A percentile compares a stretch with the other conserved stretches of the same genome.
These are phyloP conservation scores for Mastomys coucha DNA, from an alignment of 2,113 vertebrate genomes.

Conservation along the genomic window DNA sequence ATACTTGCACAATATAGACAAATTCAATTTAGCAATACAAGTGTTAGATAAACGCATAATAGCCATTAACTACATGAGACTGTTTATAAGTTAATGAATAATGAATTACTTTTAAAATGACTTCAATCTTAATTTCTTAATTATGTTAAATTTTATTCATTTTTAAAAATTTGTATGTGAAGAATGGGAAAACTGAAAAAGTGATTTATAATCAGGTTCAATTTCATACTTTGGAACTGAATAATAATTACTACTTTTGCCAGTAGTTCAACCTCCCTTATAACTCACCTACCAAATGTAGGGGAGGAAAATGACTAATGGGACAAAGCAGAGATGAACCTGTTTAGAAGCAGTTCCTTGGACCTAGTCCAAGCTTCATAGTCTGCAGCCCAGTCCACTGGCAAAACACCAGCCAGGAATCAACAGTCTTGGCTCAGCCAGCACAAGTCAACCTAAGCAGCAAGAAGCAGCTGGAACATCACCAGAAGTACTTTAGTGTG, in stretches of 20 bases:
- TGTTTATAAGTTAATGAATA: constrained; percentile 59
- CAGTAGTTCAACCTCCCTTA: background rate
- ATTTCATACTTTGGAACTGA: constrained; percentile 50
- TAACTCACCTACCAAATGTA: too few species aligned
- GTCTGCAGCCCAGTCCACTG: too few species aligned
- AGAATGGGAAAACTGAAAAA: constrained; percentile 58
- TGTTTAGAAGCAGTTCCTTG: too few species aligned
- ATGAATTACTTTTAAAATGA: constrained; percentile 43
- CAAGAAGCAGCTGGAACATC: too few species aligned
- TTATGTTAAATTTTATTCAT: background rate
- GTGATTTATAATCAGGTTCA: constrained; percentile 50
- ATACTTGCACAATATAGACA: constrained; percentile 59
- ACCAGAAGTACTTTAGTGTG: too few species aligned
- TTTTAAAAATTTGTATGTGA: background rate
- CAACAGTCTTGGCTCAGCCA: too few species aligned
- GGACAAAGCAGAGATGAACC: too few species aligned
- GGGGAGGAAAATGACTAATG: too few species aligned
- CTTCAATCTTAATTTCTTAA: constrained; percentile 53
- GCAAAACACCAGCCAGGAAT: too few species aligned
- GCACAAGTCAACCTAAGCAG: too few species aligned
- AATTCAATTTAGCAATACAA: constrained; percentile 62
- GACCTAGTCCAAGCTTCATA: too few species aligned
- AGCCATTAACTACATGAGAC: constrained; percentile 43
- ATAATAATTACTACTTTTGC: constrained; percentile 37
- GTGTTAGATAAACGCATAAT: constrained; percentile 33